Conservation (phyloP, 1,140 invertebrate genomes). For the Sminthurinus signatus region DNA sequence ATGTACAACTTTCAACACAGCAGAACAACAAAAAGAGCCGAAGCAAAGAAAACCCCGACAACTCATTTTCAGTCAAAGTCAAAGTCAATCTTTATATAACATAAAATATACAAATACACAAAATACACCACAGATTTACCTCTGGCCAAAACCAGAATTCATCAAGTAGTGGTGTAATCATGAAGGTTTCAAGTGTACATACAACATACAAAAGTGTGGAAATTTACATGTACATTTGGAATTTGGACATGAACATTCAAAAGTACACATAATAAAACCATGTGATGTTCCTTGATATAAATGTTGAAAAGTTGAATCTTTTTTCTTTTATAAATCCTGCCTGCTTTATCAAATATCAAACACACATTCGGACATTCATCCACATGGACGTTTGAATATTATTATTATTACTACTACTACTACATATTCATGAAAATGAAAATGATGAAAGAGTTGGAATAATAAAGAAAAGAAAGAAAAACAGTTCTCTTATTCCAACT, state of each 20-base stretch:
- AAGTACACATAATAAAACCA: background rate
- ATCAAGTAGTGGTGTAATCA: background rate
- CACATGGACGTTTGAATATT: too few relatives aligned
- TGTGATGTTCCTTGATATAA: background rate
- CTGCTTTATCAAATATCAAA: background rate
- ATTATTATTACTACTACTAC: background rate
- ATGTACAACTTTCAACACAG: too few relatives aligned
- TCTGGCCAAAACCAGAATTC: background rate
- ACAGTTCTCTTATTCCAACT: conserved; percentile 16
- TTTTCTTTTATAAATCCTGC: background rate
- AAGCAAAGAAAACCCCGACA: too few relatives aligned
- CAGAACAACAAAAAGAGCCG: too few relatives aligned
- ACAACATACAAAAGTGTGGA: too few relatives aligned
- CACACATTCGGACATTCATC: too few relatives aligned
- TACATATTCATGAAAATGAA: background rate
- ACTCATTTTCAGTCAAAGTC: too few relatives aligned
- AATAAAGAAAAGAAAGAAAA: conserved; percentile 11
- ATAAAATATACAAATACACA: too few relatives aligned
- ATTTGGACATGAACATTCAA: background rate
- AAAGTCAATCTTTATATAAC: too few relatives aligned
- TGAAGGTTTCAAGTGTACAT: background rate
- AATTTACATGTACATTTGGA: too few relatives aligned
- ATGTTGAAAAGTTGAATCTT: background rate
- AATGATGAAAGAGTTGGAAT: too few relatives aligned
- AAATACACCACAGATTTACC: background rate